Conservation (phyloP, 2,797 vertebrate genomes). For the Sebastes matsubarae region DNA sequence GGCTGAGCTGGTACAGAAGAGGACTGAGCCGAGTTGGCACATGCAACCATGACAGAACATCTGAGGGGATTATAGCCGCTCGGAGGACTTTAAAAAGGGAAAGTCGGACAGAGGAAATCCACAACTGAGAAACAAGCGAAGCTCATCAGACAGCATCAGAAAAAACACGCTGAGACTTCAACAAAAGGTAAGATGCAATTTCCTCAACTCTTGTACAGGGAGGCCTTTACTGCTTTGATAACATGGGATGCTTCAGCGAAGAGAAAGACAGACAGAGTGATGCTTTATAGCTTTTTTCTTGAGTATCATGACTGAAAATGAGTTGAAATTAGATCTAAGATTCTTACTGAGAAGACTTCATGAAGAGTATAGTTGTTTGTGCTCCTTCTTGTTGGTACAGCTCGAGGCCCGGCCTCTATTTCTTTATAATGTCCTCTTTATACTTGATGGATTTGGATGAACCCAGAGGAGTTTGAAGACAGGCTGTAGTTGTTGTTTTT, state of each 20-base stretch:
- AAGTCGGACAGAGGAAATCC: not conserved
- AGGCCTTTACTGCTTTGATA: conserved; percentile 6
- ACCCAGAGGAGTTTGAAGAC: not conserved
- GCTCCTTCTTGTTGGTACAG: not conserved
- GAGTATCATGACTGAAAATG: not conserved
- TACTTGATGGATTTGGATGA: not conserved
- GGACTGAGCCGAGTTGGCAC: conserved; percentile 29
- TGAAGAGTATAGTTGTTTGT: not conserved
- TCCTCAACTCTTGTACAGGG: not conserved
- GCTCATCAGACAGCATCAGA: conserved; percentile 23
- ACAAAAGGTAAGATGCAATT: conserved; percentile 47
- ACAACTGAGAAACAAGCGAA: not conserved
- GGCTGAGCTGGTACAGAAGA: conserved; percentile 40
- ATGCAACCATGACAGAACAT: conserved; percentile 8
- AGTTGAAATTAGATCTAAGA: conserved; percentile 6
- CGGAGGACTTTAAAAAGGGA: conserved; percentile 51
- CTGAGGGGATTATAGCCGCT: conserved; percentile 59
- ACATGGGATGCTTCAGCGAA: not conserved
- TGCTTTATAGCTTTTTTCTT: not conserved
- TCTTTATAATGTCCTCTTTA: not conserved
- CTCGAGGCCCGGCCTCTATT: not conserved
- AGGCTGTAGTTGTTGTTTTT: not conserved
- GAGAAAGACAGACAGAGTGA: not conserved
- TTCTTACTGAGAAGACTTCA: not conserved
- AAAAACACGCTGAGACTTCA: conserved; percentile 3